Conservation (phyloP, 2,888 invertebrate species). For the Phymatocera aterrima region DNA sequence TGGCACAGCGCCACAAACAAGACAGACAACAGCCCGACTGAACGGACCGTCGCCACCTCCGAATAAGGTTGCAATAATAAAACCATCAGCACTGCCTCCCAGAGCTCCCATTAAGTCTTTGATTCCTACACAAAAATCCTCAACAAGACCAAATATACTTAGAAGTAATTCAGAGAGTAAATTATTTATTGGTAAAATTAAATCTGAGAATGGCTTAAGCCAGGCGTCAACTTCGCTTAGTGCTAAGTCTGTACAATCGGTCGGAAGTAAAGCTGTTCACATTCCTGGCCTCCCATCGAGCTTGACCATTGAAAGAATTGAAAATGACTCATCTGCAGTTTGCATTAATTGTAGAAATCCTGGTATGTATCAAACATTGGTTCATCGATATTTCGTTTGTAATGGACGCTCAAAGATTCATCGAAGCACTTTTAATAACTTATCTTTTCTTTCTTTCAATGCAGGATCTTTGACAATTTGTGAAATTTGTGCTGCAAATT, state of each 20-base stretch:
- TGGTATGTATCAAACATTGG: constrained; percentile 66
- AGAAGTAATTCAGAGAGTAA: constrained; percentile 62
- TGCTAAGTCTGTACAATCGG: constrained; percentile 60
- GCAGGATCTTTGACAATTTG: constrained; percentile 75
- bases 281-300: constrained; percentile 77
- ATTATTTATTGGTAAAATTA: constrained; percentile 58
- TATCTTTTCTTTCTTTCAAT: constrained; percentile 48
- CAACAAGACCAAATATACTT: constrained; percentile 64
- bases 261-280: constrained; percentile 65
- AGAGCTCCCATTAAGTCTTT: constrained; percentile 60
- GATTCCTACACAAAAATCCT: constrained; percentile 64
- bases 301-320: constrained; percentile 77
- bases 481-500: constrained; percentile 75
- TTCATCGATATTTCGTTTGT: background rate
- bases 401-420: too few relatives aligned
- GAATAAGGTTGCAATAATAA: constrained; percentile 54
- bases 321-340: constrained; percentile 71
- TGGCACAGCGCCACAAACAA: constrained; percentile 76
- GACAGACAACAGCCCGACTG: constrained; percentile 72
- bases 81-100: constrained; percentile 60
- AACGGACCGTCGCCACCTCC: constrained; percentile 70
- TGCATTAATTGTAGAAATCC: constrained; percentile 76
- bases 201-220: constrained; percentile 57
- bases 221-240: constrained; percentile 58
- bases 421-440: background rate